Evolutionary conservation across 1,140 invertebrate genomes (phyloP).

Genomic region (Brachionus angularis): DNA sequence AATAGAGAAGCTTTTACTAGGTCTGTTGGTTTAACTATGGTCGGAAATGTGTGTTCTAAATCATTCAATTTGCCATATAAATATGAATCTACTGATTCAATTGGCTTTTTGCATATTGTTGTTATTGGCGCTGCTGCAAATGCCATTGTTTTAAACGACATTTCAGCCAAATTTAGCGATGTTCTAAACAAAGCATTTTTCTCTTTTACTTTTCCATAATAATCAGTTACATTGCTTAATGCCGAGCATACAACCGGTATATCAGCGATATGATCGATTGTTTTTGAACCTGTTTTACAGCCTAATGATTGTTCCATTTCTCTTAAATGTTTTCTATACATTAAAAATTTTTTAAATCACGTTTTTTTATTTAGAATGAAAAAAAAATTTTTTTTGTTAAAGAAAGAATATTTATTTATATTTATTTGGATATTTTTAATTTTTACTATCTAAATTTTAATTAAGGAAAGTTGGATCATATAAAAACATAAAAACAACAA

Average conservation of each 20-base stretch:
- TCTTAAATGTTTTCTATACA: conserved; percentile 40
- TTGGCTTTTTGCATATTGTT: conserved; percentile 26
- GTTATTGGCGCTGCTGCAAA: conserved; percentile 32
- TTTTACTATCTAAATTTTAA: too few relatives aligned
- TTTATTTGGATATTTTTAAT: too few relatives aligned
- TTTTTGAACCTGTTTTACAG: conserved; percentile 10
- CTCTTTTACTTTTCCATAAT: conserved; percentile 24
- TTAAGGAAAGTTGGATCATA: too few relatives aligned
- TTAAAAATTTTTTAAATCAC: conserved; percentile 5
- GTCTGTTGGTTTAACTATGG: conserved; percentile 13
- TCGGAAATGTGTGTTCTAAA: conserved; percentile 4
- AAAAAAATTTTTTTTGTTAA: too few relatives aligned
- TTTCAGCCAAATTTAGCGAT: conserved; percentile 25
- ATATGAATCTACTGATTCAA: conserved; percentile 22
- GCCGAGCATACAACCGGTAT: conserved; percentile 14
- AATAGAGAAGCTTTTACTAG: not conserved
- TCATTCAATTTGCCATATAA: conserved; percentile 20
- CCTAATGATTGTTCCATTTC: conserved; percentile 32
- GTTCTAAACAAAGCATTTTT: conserved; percentile 11
- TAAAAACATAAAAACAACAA: not conserved
- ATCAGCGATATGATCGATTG: conserved; percentile 4
- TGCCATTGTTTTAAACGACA: conserved; percentile 29
- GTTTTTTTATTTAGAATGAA: too few relatives aligned
- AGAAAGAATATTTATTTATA: too few relatives aligned
- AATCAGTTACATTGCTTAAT: conserved; percentile 17